These are phyloP conservation scores for Ptychodera flava DNA, from an alignment of 35 echinoderm and acorn worm genomes.

Conservation along the genomic window DNA sequence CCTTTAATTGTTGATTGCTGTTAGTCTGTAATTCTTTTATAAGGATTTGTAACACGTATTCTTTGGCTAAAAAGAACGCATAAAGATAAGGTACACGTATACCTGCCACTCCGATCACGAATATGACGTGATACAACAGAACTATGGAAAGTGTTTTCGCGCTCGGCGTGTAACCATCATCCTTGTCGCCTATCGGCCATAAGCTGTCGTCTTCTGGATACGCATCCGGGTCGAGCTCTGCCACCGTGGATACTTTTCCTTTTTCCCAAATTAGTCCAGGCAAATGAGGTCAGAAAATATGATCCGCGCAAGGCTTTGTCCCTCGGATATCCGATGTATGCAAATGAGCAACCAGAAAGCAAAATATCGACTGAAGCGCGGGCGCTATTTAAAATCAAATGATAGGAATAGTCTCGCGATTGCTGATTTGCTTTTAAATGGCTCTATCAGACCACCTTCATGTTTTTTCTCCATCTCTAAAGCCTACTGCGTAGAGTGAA, in stretches of 20 bases:
- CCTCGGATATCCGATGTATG: too few species aligned
- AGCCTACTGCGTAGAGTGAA: neutral
- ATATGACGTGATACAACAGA: neutral
- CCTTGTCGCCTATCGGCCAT: neutral
- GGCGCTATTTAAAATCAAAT: neutral
- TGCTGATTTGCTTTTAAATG: too few species aligned
- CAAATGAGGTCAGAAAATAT: neutral
- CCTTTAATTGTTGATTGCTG: too few species aligned
- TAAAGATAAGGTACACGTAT: too few species aligned
- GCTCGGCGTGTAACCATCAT: neutral
- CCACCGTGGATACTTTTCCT: neutral
- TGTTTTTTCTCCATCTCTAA: neutral
- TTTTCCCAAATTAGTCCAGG: neutral
- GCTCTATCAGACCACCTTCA: too few species aligned
- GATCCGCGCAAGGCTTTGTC: too few species aligned
- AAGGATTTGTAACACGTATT: too few species aligned
- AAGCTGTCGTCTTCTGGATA: neutral
- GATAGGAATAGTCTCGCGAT: too few species aligned
- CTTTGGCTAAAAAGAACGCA: too few species aligned
- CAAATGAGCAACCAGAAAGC: neutral
- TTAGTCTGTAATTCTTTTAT: too few species aligned
- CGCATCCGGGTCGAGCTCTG: neutral
- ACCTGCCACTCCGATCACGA: neutral
- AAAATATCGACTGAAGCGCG: neutral
- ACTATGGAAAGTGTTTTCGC: neutral